Conservation (phyloP, 2,888 invertebrate genomes). For the Strigamia transsilvanica region DNA sequence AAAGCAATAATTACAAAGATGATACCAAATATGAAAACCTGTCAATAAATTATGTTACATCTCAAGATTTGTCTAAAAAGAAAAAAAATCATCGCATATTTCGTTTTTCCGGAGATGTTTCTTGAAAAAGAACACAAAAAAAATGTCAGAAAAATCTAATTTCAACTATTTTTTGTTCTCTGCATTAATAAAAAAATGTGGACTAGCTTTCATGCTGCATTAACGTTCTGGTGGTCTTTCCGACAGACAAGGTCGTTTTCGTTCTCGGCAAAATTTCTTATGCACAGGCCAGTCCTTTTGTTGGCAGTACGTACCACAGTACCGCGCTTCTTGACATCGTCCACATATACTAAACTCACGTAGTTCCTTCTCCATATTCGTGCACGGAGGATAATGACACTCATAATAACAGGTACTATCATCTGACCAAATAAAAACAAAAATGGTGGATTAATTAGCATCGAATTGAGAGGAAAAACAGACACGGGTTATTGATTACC, state of each 20-base stretch:
- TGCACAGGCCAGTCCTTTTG: constrained; percentile 67
- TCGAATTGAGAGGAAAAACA: constrained; percentile 12
- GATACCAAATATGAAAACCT: constrained; percentile 22
- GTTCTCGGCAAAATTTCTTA: constrained; percentile 65
- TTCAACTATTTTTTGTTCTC: constrained; percentile 10
- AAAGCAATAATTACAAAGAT: constrained; percentile 33
- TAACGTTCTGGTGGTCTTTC: constrained; percentile 63
- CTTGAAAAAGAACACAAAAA: background rate
- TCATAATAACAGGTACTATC: constrained; percentile 66
- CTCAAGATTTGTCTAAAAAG: constrained; percentile 13
- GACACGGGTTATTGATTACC: constrained; percentile 57
- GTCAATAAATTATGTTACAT: constrained; percentile 52
- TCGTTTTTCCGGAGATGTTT: background rate
- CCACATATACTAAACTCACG: constrained; percentile 68
- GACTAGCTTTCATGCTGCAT: constrained; percentile 55
- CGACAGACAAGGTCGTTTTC: constrained; percentile 59
- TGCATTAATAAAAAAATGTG: constrained; percentile 39
- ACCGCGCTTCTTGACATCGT: constrained; percentile 66
- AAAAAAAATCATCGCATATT: background rate
- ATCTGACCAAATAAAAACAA: constrained; percentile 59
- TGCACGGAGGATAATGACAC: constrained; percentile 68
- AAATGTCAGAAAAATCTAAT: background rate
- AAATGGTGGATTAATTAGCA: too few species aligned
- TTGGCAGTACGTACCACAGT: constrained; percentile 66
- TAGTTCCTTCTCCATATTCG: constrained; percentile 66